Conservation (phyloP, 1,140 invertebrate species). For the Heliconius himera region DNA sequence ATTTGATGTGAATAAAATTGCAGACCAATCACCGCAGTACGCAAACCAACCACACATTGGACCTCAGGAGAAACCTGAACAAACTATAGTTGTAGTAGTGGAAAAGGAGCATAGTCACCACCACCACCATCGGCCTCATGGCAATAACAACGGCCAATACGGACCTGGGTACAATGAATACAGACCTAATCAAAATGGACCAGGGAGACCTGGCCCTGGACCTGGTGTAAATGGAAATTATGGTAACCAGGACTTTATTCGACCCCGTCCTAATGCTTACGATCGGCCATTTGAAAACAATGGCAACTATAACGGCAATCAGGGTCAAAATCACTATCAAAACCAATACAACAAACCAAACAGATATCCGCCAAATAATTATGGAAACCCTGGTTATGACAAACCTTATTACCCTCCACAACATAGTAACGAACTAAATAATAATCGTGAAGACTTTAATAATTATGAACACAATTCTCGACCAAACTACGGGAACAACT, state of each 20-base stretch:
- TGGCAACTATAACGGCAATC: slow-evolving; percentile 8
- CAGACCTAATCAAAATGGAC: slow-evolving; percentile 19
- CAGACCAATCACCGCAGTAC: not conserved
- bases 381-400: slow-evolving; percentile 24
- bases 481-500: slow-evolving; percentile 2
- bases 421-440: slow-evolving; percentile 29
- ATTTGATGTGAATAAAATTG: slow-evolving; percentile 23
- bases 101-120: slow-evolving; percentile 33
- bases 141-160: slow-evolving; percentile 17
- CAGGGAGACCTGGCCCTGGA: not conserved
- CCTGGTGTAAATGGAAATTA: slow-evolving; percentile 2
- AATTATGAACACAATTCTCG: slow-evolving; percentile 15
- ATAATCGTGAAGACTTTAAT: slow-evolving; percentile 32
- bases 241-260: slow-evolving; percentile 17
- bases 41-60: not conserved
- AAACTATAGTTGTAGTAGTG: slow-evolving; percentile 43
- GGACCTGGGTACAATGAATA: slow-evolving; percentile 23
- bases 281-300: slow-evolving; percentile 14
- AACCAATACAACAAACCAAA: slow-evolving; percentile 9
- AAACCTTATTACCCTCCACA: slow-evolving; percentile 32
- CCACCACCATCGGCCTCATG: slow-evolving; percentile 28
- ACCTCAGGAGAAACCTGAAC: slow-evolving; percentile 32
- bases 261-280: not conserved
- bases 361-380: slow-evolving; percentile 20
- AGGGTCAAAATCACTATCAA: not conserved